These are phyloP conservation scores for Gymnoscelis rufifasciata DNA, from an alignment of 2,888 invertebrate genomes.

Conservation along the genomic window DNA sequence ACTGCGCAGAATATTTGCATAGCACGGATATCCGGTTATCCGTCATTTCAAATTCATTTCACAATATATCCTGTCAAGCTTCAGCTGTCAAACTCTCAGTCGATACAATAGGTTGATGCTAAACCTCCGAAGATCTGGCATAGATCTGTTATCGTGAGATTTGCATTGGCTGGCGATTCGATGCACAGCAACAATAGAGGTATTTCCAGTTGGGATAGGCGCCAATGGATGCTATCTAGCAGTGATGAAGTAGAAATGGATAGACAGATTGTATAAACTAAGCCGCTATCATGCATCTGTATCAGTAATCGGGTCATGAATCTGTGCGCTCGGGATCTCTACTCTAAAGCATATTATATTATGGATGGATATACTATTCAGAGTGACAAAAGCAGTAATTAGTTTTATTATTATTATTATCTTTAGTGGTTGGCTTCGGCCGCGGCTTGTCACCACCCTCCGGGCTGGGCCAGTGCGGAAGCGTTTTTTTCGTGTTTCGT, in stretches of 20 bases:
- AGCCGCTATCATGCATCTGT: no score
- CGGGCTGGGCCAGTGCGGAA: no score
- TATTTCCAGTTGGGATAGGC: conserved; percentile 21
- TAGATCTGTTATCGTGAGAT: conserved; percentile 23
- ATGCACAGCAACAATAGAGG: conserved; percentile 23
- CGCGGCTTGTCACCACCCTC: no score
- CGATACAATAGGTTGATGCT: conserved; percentile 24
- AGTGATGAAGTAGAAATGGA: conserved; percentile 14
- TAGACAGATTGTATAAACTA: background rate
- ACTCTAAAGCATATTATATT: no score
- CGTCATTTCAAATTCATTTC: conserved; percentile 16
- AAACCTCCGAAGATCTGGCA: conserved; percentile 28
- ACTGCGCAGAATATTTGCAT: conserved; percentile 8
- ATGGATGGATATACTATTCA: no score
- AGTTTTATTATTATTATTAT: no score
- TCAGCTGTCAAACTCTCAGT: conserved; percentile 21
- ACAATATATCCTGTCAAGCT: conserved; percentile 10
- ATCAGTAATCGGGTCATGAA: no score
- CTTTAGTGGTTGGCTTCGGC: no score
- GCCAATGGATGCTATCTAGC: conserved; percentile 15
- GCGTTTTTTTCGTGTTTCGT: no score
- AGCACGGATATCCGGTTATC: conserved; percentile 1
- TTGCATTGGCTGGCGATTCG: conserved; percentile 25
- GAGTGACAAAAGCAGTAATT: no score
- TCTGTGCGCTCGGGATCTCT: no score